Percentiles rank a stretch among this genome's conserved stretches.
Evolutionary conservation across 2,888 invertebrate genomes (phyloP).

Genomic region (Pocota personata): DNA sequence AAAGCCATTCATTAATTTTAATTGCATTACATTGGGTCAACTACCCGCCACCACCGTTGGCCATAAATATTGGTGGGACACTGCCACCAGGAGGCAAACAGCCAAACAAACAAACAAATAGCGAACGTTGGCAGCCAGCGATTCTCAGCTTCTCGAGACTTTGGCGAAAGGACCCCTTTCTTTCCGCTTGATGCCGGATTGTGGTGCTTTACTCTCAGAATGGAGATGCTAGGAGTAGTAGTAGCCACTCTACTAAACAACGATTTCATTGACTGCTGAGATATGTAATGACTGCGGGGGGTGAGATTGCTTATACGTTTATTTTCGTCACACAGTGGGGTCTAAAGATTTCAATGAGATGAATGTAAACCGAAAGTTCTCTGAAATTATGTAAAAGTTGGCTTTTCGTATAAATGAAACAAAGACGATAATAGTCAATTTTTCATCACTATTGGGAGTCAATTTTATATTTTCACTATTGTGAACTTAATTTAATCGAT

Average conservation of each 20-base stretch:
- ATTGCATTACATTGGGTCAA: conserved; percentile 77
- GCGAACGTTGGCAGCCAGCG: neutral
- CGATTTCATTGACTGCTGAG: conserved; percentile 38
- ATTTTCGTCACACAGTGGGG: neutral
- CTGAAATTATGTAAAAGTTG: too few species aligned
- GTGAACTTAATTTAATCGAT: too few species aligned
- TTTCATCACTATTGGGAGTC: too few species aligned
- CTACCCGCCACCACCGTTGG: conserved; percentile 70
- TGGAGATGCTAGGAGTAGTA: conserved; percentile 23
- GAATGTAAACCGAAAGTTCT: too few species aligned
- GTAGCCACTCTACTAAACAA: conserved; percentile 3
- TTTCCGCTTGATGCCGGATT: conserved; percentile 30
- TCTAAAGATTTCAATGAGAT: neutral
- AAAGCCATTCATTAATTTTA: conserved; percentile 79
- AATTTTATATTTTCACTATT: too few species aligned
- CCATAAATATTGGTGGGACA: conserved; percentile 72
- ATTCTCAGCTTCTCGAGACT: conserved; percentile 33
- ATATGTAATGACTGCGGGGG: neutral
- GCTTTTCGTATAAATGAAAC: too few species aligned
- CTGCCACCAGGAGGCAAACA: conserved; percentile 48
- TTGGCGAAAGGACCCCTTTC: conserved; percentile 28
- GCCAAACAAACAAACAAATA: conserved; percentile 45
- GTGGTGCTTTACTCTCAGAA: conserved; percentile 35
- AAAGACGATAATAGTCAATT: too few species aligned
- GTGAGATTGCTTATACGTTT: neutral